Evolutionary conservation across 1,140 invertebrate species (phyloP), one percentile per base, ranked within the genome.

Genomic region (Drosophila orena): DNA sequence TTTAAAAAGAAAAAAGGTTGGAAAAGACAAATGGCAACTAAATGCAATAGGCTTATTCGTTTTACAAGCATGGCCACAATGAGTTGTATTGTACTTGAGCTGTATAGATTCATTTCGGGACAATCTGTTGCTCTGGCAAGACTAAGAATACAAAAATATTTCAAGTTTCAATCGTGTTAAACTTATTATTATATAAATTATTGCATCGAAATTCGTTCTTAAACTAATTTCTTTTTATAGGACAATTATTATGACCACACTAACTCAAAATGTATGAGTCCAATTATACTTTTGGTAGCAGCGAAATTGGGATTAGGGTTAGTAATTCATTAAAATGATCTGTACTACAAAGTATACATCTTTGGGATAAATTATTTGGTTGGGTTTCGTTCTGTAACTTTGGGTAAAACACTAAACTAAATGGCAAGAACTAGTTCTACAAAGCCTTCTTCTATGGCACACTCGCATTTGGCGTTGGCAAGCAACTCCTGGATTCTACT

Each of bases 391-490:
- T 64, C 44, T 44, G 53, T 55, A 71, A 75, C 55, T 58, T 74
- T 77, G 35, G 61, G 56, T 35, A 37, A 37, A 50, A 58, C 17
- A 37, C 60, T 79, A 56, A 77, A 38, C 66, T 56, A 69, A 89
- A 89, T 90, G 84, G 84, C 85, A 89, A 89, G 85, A 89, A 69
- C 77, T 90, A 77, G 68, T 55, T 50, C 59, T 83, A 79, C 58
- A 42, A 58, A 75, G 64, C 50, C 40, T 84, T 47, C 46, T 49
- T 73, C 52, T 84, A 89, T 89, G 84, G 84, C 84, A 89, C 84
- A 66, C 27, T 69, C 52, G 46, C 60, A 47, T 49, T 58, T 68
- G 64, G 35, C 37, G 64, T 68, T 68, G 64, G 37, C 30, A 65
- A 30, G 37, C 64, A 68, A 65, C 59, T 56, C 38, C 43, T 46